Percentiles rank a stretch among this genome's conserved stretches.
phyloP scores from a whole-genome alignment of 2,113 vertebrate species.

The Panurus biarmicus region DNA sequence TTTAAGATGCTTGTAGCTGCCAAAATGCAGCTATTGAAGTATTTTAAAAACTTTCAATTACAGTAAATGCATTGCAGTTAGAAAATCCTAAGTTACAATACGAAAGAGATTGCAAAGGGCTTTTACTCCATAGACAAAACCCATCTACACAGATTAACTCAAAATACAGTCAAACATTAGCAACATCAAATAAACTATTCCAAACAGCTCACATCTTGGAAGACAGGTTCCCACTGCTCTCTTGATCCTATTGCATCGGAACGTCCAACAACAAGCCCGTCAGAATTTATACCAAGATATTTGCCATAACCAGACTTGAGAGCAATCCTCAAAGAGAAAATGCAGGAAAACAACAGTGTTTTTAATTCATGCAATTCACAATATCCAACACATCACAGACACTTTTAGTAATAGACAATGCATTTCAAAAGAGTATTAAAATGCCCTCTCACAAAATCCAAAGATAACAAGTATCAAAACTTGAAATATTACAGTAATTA shows the following conservation, averaged over 20 bases:
- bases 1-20: not conserved
- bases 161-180: not conserved
- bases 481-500: conserved; percentile 28
- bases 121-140: not conserved
- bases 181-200: not conserved
- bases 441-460: not conserved
- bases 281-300: conserved; percentile 92
- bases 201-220: conserved; percentile 83
- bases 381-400: not conserved
- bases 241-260: conserved; percentile 92
- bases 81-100: not conserved
- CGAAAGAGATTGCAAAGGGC: not conserved
- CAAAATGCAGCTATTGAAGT: not conserved
- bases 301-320: conserved; percentile 97
- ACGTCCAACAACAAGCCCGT: conserved; percentile 89
- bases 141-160: not conserved
- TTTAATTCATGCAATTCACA: not conserved
- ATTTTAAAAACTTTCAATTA: not conserved
- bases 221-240: conserved; percentile 96
- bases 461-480: not conserved
- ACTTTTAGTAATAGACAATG: not conserved
- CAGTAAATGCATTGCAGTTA: not conserved
- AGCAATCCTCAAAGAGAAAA: conserved; percentile 77
- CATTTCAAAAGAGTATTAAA: not conserved
- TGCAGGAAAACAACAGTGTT: not conserved